Conservation (phyloP, 1,140 invertebrate species). For the Pollicipes pollicipes region DNA sequence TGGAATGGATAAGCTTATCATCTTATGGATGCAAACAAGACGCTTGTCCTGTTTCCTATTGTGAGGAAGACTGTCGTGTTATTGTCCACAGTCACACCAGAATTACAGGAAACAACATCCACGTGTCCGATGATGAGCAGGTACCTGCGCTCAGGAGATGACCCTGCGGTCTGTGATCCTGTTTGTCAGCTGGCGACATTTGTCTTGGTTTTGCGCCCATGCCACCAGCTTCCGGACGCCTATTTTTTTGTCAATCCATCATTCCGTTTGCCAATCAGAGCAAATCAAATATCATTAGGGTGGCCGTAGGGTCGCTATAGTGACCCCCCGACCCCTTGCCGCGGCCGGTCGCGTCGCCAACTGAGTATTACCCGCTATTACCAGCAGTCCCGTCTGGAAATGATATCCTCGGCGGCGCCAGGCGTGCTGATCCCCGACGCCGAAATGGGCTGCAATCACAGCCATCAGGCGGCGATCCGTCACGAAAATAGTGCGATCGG, state of each 20-base stretch:
- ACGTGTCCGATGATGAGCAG: too few species aligned
- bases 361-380: background rate
- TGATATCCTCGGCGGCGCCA: background rate
- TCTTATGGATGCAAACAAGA: too few species aligned
- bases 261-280: background rate
- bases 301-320: too few species aligned
- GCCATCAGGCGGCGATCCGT: background rate
- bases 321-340: background rate
- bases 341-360: background rate
- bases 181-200: background rate
- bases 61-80: too few species aligned
- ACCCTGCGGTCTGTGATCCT: too few species aligned
- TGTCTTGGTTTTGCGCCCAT: background rate
- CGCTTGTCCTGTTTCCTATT: too few species aligned
- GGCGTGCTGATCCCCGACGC: background rate
- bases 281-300: background rate
- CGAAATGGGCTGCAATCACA: background rate
- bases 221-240: background rate
- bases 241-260: background rate
- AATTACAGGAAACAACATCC: too few species aligned
- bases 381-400: background rate
- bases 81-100: too few species aligned
- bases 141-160: too few species aligned
- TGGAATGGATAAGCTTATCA: too few species aligned
- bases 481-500: background rate